Evolutionary conservation across 2,113 vertebrate species (phyloP), one percentile per base, ranked within the genome.

Genomic region (Corydoras maculifer): DNA sequence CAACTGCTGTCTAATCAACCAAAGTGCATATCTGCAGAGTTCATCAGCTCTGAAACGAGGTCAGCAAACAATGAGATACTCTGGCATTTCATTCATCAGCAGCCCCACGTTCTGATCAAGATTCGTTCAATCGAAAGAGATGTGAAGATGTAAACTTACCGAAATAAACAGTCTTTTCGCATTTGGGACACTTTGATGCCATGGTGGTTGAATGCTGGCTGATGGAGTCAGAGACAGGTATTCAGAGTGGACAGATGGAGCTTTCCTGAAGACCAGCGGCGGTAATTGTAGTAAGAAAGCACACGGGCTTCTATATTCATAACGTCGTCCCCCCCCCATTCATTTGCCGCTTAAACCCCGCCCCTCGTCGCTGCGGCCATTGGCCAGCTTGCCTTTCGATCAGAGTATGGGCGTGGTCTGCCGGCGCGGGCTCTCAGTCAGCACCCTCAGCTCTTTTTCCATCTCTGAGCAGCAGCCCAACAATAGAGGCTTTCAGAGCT

Each of bases 171-270:
- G 93, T 93, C 88, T 96, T 96, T 49, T 94, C 93, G 82, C 95
- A 97, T 87, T 94, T 96, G 58, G 95, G 94, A 76, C 95, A 98
- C 84, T 94, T 95, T 81, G 95, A 95, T 69, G 94, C 88, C 94
- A 97, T 96, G 83, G n/a, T 80, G 66, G 49, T n/a, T 59, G 35
- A 8, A 43, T 43, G 35, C 35, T 43, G 35, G 7, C 35, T 8
- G 35, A 4, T 43, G 35, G 35, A 43, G 35, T 2, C 35, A 5
- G 35, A 43, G 35, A 8, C 4, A 43, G 35, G 35, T 5, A 8
- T 43, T 43, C 7, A 43, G 35, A 5, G 35, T 43, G 35, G 35
- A 43, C 35, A 5, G 35, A 43, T 43, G 4, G 35, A 43, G 35
- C 4, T 8, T 43, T 43, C 35, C 35, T 43, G 35, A 5, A 43